Base-by-base conservation (phyloP, 2,888 invertebrate species). In the Metalampra italica region DNA sequence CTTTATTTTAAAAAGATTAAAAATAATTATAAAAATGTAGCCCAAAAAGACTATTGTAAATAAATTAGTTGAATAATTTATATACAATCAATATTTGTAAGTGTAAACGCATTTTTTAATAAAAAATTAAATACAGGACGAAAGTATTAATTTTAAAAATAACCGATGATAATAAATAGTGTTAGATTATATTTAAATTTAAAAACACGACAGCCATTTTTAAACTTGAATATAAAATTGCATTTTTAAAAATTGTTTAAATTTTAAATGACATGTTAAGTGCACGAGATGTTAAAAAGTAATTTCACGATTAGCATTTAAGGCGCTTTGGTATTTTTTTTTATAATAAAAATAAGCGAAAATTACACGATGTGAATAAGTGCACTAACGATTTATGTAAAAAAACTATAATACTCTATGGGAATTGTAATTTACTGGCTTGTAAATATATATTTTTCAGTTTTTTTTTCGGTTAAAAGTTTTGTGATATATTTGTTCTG, bases 31-130 rank as follows among this genome's bases (percentile, higher is more conserved):
- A 59, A 61, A 69, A 69, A 67, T 68, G 68, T 86, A 86, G 81
- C 82, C 75, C 69, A 79, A 76, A 60, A 82, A 77, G 77, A 82
- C 77, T 87, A 85, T 83, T 88, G 88, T 87, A 86, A 60, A 86
- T 87, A 86, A 64, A 65, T 47, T 82, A 85, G 80, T 71, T 68
- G 73, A 53, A 78, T 83, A 81, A 76, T 77, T 78, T 78, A 79
- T 76, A 73, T 70, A 69, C 65, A 70, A 73, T 59, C 60, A 45
- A 72, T 78, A 81, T 76, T 75, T 77, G 59, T 80, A 78, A 76
- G 66, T 67, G 62, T 74, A 75, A 70, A 78, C 59, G 64, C 76
- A 66, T 81, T 84, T 78, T 36, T 69, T 69, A 54, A 61, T 60
- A 62, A 55, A 53, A 69, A 43, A 43, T n/a, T 29, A 45, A 29